Evolutionary conservation across 2,797 vertebrate species (phyloP), one percentile per base, ranked within the genome.

Genomic region (Eleutherodactylus coqui): DNA sequence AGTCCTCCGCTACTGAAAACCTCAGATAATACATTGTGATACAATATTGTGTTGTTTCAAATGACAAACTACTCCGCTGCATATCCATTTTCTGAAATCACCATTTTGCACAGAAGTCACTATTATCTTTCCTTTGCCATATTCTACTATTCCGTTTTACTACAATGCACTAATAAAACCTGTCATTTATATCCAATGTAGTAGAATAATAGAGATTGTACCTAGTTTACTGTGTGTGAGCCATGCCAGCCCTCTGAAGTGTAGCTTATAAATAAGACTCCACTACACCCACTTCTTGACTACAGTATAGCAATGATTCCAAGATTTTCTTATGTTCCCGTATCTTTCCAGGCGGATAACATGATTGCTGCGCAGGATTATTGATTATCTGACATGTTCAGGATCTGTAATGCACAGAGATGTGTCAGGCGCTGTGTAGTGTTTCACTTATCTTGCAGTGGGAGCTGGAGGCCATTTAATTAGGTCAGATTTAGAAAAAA

Each of bases 371-470:
- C 55, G 34, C 62, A 64, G 62, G 62, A 58, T 41, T 78, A 78
- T 78, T 58, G 76, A 78, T 60, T 78, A 58, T 41, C 53, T 78
- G 76, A 58, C 53, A 78, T 78, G 53, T 78, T 78, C 34, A 55
- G 21, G 51, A 78, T 78, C 76, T 78, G 53, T n/a, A 78, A 58
- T 21, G n/a, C 76, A 51, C 38, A 55, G 9, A 58, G 24, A 78
- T 78, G 76, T 58, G 34, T 41, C 51, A 13, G 5, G 55, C 41
- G 32, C 53, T 55, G 24, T 78, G 76, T 47, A 60, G 29, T 58
- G 34, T 58, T 55, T 78, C 29, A 36, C 17, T 41, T 78, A 78
- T 60, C 76, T 78, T 6, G 21, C 9, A 36, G 11, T 41, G 3
- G 36, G 51, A n/a, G 34, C 24, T 78, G 76, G 32, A 41, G 21